Evolutionary conservation across 2,888 invertebrate genomes (phyloP).

Genomic region (Zele albiditarsus): DNA sequence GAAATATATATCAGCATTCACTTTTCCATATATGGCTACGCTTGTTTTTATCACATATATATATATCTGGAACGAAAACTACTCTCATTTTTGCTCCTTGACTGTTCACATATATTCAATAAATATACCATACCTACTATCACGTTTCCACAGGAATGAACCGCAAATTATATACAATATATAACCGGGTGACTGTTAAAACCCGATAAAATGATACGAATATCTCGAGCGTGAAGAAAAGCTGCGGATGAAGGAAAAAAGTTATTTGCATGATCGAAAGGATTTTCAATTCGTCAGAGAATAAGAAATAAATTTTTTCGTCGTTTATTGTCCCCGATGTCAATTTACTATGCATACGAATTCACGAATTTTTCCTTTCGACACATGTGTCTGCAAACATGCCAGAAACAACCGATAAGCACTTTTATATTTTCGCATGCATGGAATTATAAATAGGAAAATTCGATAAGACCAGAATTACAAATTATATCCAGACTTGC

Average conservation of each 20-base stretch:
- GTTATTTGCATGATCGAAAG: neutral
- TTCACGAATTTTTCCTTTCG: too few species aligned
- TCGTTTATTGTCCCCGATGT: too few species aligned
- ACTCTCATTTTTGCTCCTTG: neutral
- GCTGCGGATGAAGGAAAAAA: neutral
- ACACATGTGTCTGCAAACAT: too few species aligned
- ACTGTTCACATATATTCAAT: neutral
- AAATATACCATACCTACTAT: conserved; percentile 49
- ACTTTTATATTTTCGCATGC: too few species aligned
- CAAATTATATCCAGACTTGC: too few species aligned
- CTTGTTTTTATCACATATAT: neutral
- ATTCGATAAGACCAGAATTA: too few species aligned
- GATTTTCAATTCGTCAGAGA: neutral
- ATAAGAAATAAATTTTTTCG: too few species aligned
- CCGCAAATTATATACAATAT: conserved; percentile 47
- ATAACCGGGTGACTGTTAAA: conserved; percentile 1
- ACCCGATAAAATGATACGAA: conserved; percentile 8
- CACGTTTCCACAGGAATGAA: conserved; percentile 68
- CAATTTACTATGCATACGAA: too few species aligned
- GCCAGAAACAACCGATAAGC: too few species aligned
- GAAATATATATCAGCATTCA: neutral
- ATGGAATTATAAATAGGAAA: too few species aligned
- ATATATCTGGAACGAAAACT: neutral
- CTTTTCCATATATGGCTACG: neutral
- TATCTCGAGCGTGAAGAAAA: neutral